Evolutionary conservation across 1,140 invertebrate species (phyloP), one percentile per base, ranked within the genome.

Genomic region (Dryas iulia): DNA sequence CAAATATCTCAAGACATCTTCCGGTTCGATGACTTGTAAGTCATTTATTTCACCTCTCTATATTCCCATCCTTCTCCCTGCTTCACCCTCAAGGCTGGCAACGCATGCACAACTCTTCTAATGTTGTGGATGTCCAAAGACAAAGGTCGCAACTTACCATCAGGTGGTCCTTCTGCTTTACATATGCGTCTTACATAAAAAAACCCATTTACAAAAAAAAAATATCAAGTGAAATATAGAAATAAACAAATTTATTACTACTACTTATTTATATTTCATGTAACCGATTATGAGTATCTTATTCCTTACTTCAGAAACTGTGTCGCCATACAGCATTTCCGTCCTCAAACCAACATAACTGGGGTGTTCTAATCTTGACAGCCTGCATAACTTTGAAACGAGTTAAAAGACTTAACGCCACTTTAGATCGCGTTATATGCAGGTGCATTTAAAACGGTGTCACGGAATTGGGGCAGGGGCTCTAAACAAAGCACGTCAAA

Each of bases 401-500:
- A 62, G 35, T 26, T 54, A 53, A 62, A 68, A 53, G 66, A 57
- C 31, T 62, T 68, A 31, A 26, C 21, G 31, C 52, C 31, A 65
- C 54, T 64, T 58, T 33, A 52, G 25, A 59, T 66, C 25, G 56
- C 25, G 54, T 66, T 39, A 56, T 33, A 28, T 58, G 10, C n/a
- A 31, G 31, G 26, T 47, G 66, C 56, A 63, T 62, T 58, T 59
- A 30, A 52, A 72, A 62, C 26, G 21, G 65, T 72, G 60, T 47
- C 70, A 62, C 33, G 53, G 64, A 72, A 72, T 72, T 72, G 35
- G 70, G 65, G 30, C 60, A 72, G 35, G 39, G 59, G 56, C 52
- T 35, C 39, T 66, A 64, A 65, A 73, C 66, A 69, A 62, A 67
- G 58, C 54, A 35, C 47, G 72, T 67, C 59, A 66, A 70, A 73